Conservation (phyloP, 2,113 vertebrate genomes). For the Brachionichthys hirsutus region DNA sequence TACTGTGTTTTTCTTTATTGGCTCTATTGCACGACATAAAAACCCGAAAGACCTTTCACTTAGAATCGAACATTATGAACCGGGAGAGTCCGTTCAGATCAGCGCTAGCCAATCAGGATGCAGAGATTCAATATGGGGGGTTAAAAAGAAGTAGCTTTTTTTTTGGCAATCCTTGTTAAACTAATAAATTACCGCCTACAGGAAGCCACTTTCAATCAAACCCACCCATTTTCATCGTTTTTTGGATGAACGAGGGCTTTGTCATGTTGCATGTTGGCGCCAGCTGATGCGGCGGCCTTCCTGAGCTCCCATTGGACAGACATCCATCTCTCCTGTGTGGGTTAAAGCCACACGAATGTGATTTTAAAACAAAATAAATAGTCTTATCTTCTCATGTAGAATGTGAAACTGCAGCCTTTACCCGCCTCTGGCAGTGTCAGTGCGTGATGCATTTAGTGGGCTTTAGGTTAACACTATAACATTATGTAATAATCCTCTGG, state of each 20-base stretch:
- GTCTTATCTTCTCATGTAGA: conserved; percentile 2
- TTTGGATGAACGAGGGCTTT: too few species aligned
- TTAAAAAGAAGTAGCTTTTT: neutral
- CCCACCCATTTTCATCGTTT: neutral
- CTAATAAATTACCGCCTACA: too few species aligned
- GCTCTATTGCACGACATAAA: conserved; percentile 48
- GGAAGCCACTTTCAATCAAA: conserved; percentile 1
- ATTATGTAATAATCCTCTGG: neutral
- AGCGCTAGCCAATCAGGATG: too few species aligned
- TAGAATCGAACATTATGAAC: neutral
- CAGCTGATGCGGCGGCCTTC: too few species aligned
- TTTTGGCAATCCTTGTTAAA: neutral
- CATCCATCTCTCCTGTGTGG: too few species aligned
- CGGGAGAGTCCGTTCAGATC: too few species aligned
- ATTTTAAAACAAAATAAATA: too few species aligned
- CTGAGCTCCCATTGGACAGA: too few species aligned
- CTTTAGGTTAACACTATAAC: neutral
- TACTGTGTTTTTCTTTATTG: conserved; percentile 30
- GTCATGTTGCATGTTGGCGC: too few species aligned
- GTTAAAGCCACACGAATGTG: too few species aligned
- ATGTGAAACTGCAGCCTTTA: conserved; percentile 45
- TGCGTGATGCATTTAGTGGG: conserved; percentile 13
- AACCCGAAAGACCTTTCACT: conserved; percentile 9
- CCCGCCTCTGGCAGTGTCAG: neutral
- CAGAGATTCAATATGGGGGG: neutral